A percentile compares a stretch with the other conserved stretches of the same genome.
Conservation (phyloP, 2,888 invertebrate genomes). For the Phasia obesa region DNA sequence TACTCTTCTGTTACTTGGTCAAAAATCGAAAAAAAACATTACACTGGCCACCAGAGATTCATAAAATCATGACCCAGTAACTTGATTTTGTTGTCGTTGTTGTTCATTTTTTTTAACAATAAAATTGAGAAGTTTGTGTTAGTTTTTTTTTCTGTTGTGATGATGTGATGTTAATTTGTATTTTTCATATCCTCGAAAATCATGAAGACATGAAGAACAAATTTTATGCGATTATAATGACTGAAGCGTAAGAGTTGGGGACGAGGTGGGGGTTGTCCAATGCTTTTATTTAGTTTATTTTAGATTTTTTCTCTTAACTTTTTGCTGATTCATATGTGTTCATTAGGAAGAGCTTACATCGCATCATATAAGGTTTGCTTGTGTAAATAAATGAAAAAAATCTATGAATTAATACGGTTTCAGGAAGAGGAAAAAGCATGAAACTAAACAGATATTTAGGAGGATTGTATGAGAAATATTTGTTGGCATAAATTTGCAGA, state of each 20-base stretch:
- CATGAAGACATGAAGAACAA: slow-evolving; percentile 13
- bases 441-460: no score
- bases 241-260: slow-evolving; percentile 19
- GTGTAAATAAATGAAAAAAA: slow-evolving; percentile 12
- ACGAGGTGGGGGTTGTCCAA: background rate
- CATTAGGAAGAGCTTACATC: slow-evolving; percentile 63
- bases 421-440: background rate
- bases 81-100: slow-evolving; percentile 27
- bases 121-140: slow-evolving; percentile 17
- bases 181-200: slow-evolving; percentile 29
- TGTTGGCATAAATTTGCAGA: no score
- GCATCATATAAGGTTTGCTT: slow-evolving; percentile 47
- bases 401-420: background rate
- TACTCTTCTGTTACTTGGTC: background rate
- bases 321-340: slow-evolving; percentile 69
- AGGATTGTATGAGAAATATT: no score
- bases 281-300: slow-evolving; percentile 27
- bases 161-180: slow-evolving; percentile 62
- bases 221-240: slow-evolving; percentile 69
- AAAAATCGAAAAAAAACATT: background rate
- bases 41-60: slow-evolving; percentile 46
- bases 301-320: background rate
- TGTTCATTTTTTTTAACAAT: background rate
- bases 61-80: slow-evolving; percentile 65
- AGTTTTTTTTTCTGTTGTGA: slow-evolving; percentile 7